Evolutionary conservation across 1,140 invertebrate species (phyloP).

Genomic region (Cydia amplana): DNA sequence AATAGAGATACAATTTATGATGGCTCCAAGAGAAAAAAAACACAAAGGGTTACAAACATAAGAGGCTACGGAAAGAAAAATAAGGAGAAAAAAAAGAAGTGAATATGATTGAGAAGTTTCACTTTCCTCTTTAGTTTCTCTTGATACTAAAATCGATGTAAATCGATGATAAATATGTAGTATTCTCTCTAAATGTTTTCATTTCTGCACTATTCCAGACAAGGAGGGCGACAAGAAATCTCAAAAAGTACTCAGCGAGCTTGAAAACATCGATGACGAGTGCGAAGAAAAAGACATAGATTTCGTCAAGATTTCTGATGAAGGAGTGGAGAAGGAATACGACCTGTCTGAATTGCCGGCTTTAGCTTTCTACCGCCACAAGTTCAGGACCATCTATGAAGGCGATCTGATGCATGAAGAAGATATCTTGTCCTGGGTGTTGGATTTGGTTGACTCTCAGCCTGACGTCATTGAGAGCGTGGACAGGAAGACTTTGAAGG

Average conservation of each 20-base stretch:
- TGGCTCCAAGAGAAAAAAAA: no score
- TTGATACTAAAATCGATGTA: no score
- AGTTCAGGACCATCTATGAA: slow-evolving; percentile 92
- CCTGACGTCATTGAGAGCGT: slow-evolving; percentile 96
- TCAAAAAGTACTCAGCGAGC: slow-evolving; percentile 91
- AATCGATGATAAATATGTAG: background rate
- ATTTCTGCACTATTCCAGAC: slow-evolving; percentile 79
- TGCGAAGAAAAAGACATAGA: slow-evolving; percentile 95
- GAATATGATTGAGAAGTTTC: no score
- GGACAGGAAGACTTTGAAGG: slow-evolving; percentile 93
- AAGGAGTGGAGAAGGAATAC: slow-evolving; percentile 93
- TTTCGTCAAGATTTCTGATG: slow-evolving; percentile 96
- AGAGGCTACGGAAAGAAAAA: no score
- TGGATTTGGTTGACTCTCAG: slow-evolving; percentile 89
- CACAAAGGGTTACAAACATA: no score
- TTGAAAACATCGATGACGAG: slow-evolving; percentile 97
- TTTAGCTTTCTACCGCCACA: slow-evolving; percentile 93
- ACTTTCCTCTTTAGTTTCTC: no score
- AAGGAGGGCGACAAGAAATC: slow-evolving; percentile 94
- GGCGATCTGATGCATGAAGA: slow-evolving; percentile 96
- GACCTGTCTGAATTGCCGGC: slow-evolving; percentile 90
- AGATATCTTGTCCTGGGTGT: slow-evolving; percentile 93
- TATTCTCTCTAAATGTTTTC: background rate
- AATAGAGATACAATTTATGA: no score
- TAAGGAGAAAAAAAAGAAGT: no score